Evolutionary conservation across 2,113 vertebrate genomes (phyloP), one percentile per base, ranked within the genome.

Genomic region (Pseudorasbora parva): DNA sequence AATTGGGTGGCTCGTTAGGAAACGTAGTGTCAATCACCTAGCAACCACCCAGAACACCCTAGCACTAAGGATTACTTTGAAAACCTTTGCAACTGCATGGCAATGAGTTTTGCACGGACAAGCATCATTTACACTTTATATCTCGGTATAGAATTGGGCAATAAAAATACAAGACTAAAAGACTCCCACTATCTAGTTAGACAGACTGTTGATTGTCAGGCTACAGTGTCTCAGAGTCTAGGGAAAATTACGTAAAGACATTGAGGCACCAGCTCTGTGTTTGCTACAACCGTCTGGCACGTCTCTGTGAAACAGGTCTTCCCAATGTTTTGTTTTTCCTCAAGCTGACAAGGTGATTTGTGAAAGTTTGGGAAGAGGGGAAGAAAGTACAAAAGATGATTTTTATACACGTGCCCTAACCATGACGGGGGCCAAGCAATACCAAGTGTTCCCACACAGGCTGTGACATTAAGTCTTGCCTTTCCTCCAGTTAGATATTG

Each of bases 291-390:
- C 33, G 3, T 73, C 69, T 88, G 90, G 71, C 72, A 88, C 77
- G 56, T 86, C 78, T 90, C 89, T 85, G 89, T 64, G 90, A 88
- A 85, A 86, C 82, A 86, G 19, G 23, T 64, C 81, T 88, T 69
- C 88, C 82, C 90, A 91, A 89, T 88, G 88, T 88, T 91, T 87
- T 86, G 77, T 17, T 78, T 79, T 83, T 77, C n/a, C 59, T 81
- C 54, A 47, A 49, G 80, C 59, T 89, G 85, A 79, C 81, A 81
- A 15, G 4, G 11, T 69, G 62, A 54, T 69, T 81, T 69, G 19
- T 25, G 21, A 41, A 33, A 81, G 47, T n/a, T 54, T 81, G 25
- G 10, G 47, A 56, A 7, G 64, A 49, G 37, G 43, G 11, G 15
- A 51, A 21, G 45, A 54, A 54, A 89, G 89, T 93, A 92, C 23